Evolutionary conservation across 2,888 invertebrate species (phyloP).

Genomic region (Amphipoea oculea): DNA sequence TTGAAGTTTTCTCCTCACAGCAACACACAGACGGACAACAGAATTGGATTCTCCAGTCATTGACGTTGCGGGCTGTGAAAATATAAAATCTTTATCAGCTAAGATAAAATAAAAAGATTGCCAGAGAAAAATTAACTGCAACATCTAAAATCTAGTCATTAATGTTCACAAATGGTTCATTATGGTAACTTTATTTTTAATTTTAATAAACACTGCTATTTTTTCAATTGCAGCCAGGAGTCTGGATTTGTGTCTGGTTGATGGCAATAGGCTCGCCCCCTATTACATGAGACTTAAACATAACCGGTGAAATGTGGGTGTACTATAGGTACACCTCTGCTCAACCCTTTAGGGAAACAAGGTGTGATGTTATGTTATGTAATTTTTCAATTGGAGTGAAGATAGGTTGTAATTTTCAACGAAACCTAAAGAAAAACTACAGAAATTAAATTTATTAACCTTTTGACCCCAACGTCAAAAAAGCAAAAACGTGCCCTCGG

Average conservation of each 20-base stretch:
- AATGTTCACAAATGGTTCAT: not conserved
- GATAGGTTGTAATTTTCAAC: not conserved
- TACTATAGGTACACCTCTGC: not conserved
- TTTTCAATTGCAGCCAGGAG: not conserved
- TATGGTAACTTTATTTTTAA: not conserved
- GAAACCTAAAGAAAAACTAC: not conserved
- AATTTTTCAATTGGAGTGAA: not conserved
- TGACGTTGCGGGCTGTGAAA: slow-evolving; percentile 82
- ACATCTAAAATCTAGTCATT: not conserved
- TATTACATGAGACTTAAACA: not conserved
- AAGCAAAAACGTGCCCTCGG: no score
- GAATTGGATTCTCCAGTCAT: slow-evolving; percentile 93
- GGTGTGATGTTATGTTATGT: not conserved
- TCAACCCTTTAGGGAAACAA: not conserved
- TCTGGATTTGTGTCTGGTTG: not conserved
- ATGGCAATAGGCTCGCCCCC: not conserved
- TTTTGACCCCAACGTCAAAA: no score
- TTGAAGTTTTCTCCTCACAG: slow-evolving; percentile 95
- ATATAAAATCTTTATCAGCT: not conserved
- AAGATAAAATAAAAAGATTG: not conserved
- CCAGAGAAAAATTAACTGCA: not conserved
- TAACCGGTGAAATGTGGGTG: not conserved
- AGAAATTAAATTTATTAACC: not conserved
- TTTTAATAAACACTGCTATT: not conserved
- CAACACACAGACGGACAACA: slow-evolving; percentile 96